These are phyloP conservation scores for Drosophila seguyi DNA, from an alignment of 1,140 invertebrate genomes.

Conservation along the genomic window DNA sequence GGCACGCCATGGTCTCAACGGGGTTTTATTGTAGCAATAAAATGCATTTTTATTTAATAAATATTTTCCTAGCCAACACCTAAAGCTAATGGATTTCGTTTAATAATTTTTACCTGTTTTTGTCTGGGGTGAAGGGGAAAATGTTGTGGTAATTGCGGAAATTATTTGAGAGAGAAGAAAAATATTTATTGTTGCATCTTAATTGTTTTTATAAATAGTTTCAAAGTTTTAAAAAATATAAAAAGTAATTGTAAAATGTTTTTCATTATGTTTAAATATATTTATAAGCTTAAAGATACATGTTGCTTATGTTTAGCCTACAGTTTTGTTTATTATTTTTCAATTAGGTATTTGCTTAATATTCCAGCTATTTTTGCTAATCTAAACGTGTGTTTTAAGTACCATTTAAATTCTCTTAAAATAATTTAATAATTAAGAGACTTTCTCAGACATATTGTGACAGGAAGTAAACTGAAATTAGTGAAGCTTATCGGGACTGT, in stretches of 20 bases:
- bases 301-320: neutral
- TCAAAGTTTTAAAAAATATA: neutral
- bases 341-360: neutral
- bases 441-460: neutral
- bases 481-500: conserved; percentile 58
- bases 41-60: conserved; percentile 16
- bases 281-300: neutral
- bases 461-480: conserved; percentile 44
- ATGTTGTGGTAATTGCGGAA: neutral
- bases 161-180: neutral
- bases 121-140: neutral
- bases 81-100: conserved; percentile 1
- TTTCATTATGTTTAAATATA: neutral
- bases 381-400: neutral
- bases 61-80: conserved; percentile 13
- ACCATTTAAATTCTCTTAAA: neutral
- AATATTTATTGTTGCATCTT: neutral
- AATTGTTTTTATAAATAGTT: neutral
- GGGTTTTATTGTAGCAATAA: neutral
- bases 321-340: neutral
- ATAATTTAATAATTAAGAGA: conserved; percentile 9
- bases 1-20: conserved; percentile 45
- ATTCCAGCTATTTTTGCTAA: too few relatives aligned
- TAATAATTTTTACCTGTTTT: neutral
- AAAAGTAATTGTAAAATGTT: too few relatives aligned